phyloP scores from a whole-genome alignment of 35 echinoderm and acorn worm species.

The Amphiura filiformis region DNA sequence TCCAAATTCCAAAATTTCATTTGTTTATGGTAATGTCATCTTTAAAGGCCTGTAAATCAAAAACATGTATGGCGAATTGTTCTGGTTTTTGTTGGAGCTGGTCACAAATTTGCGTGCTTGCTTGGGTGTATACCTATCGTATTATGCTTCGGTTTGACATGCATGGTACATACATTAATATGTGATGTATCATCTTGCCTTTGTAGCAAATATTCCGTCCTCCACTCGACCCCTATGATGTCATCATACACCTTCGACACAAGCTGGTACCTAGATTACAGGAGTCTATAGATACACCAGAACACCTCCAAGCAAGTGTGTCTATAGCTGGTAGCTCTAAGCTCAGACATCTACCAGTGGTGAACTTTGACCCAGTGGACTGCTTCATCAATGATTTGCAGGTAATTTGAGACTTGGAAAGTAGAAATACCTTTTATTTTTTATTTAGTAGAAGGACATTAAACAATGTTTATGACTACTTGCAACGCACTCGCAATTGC shows the following conservation, averaged over 20 bases:
- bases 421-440: too few species aligned
- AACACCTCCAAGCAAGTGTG: not conserved
- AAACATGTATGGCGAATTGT: too few species aligned
- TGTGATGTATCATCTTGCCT: too few species aligned
- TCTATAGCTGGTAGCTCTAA: not conserved
- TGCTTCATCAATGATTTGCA: constrained; percentile 71
- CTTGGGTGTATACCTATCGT: too few species aligned
- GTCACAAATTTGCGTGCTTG: too few species aligned
- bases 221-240: constrained; percentile 82
- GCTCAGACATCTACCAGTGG: constrained; percentile 43
- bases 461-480: not conserved
- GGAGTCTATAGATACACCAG: constrained; percentile 50
- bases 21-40: too few species aligned
- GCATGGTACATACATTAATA: too few species aligned
- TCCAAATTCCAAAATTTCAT: too few species aligned
- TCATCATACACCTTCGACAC: constrained; percentile 71
- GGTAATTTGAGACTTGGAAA: constrained; percentile 32
- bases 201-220: constrained; percentile 94
- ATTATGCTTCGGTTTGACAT: too few species aligned
- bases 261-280: constrained; percentile 58
- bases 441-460: not conserved
- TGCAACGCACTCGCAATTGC: too few species aligned
- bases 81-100: too few species aligned
- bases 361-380: constrained; percentile 84
- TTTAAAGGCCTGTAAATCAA: too few species aligned